Evolutionary conservation across 2,797 vertebrate species (phyloP), one percentile per base, ranked within the genome.

Genomic region (Trichosurus vulpecula): DNA sequence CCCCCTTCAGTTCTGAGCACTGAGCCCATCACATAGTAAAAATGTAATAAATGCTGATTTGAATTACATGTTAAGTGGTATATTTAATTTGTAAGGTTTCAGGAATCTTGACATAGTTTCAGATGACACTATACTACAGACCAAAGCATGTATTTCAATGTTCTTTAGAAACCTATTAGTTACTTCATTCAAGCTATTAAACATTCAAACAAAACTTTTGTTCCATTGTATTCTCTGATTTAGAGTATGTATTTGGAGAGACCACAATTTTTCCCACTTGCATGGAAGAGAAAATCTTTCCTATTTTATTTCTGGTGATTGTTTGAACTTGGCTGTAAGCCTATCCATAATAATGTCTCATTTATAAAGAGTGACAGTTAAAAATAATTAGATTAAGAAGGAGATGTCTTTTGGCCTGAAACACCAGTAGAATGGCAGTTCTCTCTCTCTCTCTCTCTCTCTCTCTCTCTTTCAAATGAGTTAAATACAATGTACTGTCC

Each of bases 311-410:
- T 54, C 66, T 19, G 6, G 61, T 1, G 52, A 27, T 25, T 9
- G 0, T 12, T 2, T 55, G 61, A 52, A 52, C 27, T 1, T 30
- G 51, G 47, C 31, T 19, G 2, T 0, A 54, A 25, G 0, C 0
- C 52, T 41, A 16, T 90, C 58, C 2, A 31, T 53, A 35, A 53
- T 0, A 35, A 53, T 0, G 12, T 52, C 94, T 95, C 16, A 53
- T 93, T 90, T 54, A 35, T 5, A 4, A 0, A 11, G 51, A 66
- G 31, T 66, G 35, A 66, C 16, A n/a, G 61, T 5, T 35, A 35
- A 6, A 47, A 52, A 6, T 10, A 31, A 52, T 10, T 54, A 35
- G 25, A 93, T 94, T 57, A 25, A 11, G 55, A 51, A 55, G 54
- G 22, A 22, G 0, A 74, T 0, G 81, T 19, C 35, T 66, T 87